Conservation (phyloP, 2,113 vertebrate species). For the Cricetomys ansorgei region DNA sequence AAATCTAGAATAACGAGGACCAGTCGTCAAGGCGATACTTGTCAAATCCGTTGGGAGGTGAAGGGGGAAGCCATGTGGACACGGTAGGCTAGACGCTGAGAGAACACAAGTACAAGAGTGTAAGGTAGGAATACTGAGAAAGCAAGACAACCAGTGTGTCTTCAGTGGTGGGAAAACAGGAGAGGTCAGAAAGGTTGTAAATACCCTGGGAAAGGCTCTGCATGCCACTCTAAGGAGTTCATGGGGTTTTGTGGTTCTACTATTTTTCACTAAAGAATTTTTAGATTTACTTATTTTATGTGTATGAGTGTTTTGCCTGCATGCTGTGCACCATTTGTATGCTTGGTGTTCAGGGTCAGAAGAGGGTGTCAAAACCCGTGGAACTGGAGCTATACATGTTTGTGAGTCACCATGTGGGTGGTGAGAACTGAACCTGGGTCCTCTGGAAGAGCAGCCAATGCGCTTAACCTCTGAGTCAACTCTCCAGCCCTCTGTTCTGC, state of each 20-base stretch:
- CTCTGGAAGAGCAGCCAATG: not conserved
- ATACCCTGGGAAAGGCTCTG: not conserved
- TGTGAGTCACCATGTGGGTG: not conserved
- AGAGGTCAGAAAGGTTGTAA: not conserved
- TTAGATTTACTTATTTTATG: not conserved
- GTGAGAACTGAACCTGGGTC: not conserved
- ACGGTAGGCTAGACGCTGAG: not conserved
- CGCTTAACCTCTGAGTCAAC: not conserved
- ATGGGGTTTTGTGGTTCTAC: not conserved
- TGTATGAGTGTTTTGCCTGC: not conserved
- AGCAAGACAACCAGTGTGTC: not conserved
- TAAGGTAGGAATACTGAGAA: not conserved
- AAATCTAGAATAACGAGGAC: slow-evolving; percentile 3
- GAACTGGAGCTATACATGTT: not conserved
- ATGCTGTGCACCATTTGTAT: not conserved
- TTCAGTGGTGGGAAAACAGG: not conserved
- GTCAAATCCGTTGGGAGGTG: not conserved
- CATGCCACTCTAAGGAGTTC: not conserved
- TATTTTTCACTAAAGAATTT: not conserved
- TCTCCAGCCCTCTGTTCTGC: too few species aligned
- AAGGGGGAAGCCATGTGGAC: not conserved
- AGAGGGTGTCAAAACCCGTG: too few species aligned
- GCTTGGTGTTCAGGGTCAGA: too few species aligned
- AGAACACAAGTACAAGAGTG: not conserved
- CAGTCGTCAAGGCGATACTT: not conserved